These are phyloP conservation scores for Zoanthus sociatus DNA, from an alignment of 92 coral and sea anemone genomes.

Conservation along the genomic window DNA sequence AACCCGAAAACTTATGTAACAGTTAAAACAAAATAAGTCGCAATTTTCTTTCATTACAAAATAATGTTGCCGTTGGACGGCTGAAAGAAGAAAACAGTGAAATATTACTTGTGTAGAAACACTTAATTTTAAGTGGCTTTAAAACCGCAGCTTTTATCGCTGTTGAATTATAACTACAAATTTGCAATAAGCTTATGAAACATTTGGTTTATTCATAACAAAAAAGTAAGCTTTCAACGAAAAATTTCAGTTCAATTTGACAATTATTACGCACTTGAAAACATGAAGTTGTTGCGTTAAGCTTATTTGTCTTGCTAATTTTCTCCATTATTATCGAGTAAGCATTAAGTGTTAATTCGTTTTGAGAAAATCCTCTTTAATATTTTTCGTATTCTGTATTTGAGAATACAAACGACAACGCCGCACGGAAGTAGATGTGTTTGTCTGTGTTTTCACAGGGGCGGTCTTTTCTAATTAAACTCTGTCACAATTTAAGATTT, in stretches of 20 bases:
- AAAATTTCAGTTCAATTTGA: neutral
- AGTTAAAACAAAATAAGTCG: constrained; percentile 24
- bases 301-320: constrained; percentile 2
- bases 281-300: neutral
- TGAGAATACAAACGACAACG: constrained; percentile 22
- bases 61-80: no score
- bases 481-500: constrained; percentile 24
- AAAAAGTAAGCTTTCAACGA: neutral
- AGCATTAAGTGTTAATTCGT: constrained; percentile 34
- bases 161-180: constrained; percentile 37
- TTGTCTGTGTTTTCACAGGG: constrained; percentile 37
- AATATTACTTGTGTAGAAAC: constrained; percentile 1
- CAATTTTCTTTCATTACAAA: constrained; percentile 5
- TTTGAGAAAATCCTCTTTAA: constrained; percentile 15
- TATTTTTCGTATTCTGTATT: constrained; percentile 21
- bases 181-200: constrained; percentile 9
- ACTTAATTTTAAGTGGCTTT: constrained; percentile 45
- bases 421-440: constrained; percentile 48
- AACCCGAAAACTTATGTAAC: neutral
- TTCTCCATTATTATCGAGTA: neutral
- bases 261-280: constrained; percentile 3
- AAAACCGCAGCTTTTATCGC: constrained; percentile 46
- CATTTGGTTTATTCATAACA: neutral
- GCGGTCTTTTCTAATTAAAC: constrained; percentile 46
- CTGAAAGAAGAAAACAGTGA: neutral